Evolutionary conservation across 2,888 invertebrate species (phyloP).

Genomic region (Patella ulyssiponensis): DNA sequence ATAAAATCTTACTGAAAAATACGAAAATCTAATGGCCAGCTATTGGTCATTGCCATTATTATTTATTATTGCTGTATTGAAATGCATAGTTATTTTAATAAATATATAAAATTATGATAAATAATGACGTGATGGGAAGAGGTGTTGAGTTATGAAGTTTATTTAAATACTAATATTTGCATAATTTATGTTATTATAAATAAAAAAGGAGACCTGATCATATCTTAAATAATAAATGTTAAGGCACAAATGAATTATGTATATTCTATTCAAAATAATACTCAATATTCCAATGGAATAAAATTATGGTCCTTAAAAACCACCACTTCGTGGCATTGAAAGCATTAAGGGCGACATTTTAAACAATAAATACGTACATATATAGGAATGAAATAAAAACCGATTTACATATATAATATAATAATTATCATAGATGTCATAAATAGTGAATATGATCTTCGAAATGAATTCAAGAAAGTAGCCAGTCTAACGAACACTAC

Average conservation of each 20-base stretch:
- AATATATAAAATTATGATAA: conserved; percentile 2
- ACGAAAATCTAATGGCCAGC: not conserved
- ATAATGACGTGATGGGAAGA: not conserved
- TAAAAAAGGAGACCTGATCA: conserved; percentile 11
- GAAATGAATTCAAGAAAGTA: too few relatives aligned
- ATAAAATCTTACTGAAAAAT: not conserved
- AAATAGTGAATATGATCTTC: not conserved
- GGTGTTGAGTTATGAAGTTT: not conserved
- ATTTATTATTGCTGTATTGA: not conserved
- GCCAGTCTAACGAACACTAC: too few relatives aligned
- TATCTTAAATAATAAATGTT: not conserved
- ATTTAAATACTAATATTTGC: not conserved
- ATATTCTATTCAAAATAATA: conserved; percentile 1
- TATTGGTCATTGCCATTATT: conserved; percentile 5
- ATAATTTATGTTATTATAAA: not conserved
- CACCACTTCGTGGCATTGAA: not conserved
- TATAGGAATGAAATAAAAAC: not conserved
- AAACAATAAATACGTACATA: not conserved
- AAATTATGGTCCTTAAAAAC: conserved; percentile 4
- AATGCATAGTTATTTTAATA: conserved; percentile 1
- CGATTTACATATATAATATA: not conserved
- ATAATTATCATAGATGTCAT: not conserved
- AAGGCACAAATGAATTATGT: conserved; percentile 13
- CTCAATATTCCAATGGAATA: not conserved
- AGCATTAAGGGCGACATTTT: conserved; percentile 8